Evolutionary conservation across 2,888 invertebrate genomes (phyloP), one percentile per base, ranked within the genome.

Genomic region (Onthophagus sagittarius): DNA sequence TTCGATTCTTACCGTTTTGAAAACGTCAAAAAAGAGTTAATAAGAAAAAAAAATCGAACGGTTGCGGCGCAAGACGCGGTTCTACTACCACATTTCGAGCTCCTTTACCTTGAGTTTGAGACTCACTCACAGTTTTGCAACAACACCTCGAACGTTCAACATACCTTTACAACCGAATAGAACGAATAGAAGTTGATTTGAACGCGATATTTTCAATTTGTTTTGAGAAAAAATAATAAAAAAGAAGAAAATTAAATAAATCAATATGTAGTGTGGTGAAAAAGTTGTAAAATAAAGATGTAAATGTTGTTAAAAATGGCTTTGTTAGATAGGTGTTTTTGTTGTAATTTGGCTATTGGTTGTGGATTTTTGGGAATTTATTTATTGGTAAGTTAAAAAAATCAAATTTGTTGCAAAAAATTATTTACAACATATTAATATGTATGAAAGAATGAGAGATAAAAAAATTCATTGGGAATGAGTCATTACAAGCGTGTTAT

Each of bases 341-440:
- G 86, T 81, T 86, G 86, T 80, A 85, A 85, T 80, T 82, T 87
- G 73, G 83, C 84, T 33, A 85, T 86, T 72, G 86, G 85, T 23
- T 84, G 85, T 72, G 86, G 86, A 81, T 85, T 87, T 80, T 84
- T 85, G 71, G 86, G 86, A 5, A 84, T 86, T 71, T 87, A 86
- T 81, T 81, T 85, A 63, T 77, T 86, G 84, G 87, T 87, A 80
- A 82, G 84, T 81, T 70, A 53, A 64, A 62, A 63, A 62, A 31
- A n/a, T 69, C 5, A n/a, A 32, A 5, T 11, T 11, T 53, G 3
- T 23, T 23, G 23, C 23, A 23, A 23, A 23, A 23, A 23, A 23
- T 3, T 1, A 23, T 23, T 23, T 23, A 23, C 23, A 23, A 23
- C 1, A 23, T 3, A 23, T 23, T 23, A 3, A 23, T 2, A 23